phyloP scores from a whole-genome alignment of 2,888 invertebrate genomes.

The Glyphotaelius pellucidus region DNA sequence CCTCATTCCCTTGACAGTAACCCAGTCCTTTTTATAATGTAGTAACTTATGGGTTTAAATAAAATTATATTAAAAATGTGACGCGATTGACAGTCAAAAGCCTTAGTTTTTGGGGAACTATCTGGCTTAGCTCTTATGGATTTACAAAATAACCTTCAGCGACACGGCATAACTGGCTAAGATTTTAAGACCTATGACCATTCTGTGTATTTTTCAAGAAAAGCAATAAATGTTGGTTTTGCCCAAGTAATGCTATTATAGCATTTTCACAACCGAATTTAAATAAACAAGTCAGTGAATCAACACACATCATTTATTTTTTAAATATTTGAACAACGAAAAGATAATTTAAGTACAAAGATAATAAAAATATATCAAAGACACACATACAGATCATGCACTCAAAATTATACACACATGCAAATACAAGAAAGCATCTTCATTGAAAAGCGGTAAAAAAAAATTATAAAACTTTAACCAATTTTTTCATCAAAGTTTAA shows the following conservation, averaged over 20 bases:
- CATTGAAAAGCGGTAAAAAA: slow-evolving; percentile 10
- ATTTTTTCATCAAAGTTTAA: neutral
- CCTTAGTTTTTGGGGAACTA: neutral
- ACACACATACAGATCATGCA: slow-evolving; percentile 53
- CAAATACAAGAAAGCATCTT: slow-evolving; percentile 48
- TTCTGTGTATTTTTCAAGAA: neutral
- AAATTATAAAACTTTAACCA: neutral
- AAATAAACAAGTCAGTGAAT: neutral
- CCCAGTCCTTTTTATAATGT: too few relatives aligned
- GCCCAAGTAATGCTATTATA: neutral
- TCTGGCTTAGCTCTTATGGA: too few relatives aligned
- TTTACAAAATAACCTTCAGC: neutral
- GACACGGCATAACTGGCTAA: too few relatives aligned
- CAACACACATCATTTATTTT: neutral
- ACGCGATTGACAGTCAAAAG: neutral
- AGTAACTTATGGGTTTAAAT: neutral
- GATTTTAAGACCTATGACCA: neutral
- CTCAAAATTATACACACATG: slow-evolving; percentile 47
- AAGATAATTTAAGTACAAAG: slow-evolving; percentile 12
- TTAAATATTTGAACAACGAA: neutral
- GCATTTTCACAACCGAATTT: neutral
- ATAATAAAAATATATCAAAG: slow-evolving; percentile 41
- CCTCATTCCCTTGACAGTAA: too few relatives aligned
- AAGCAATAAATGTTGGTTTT: neutral
- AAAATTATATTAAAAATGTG: neutral